Evolutionary conservation across 1,140 invertebrate species (phyloP), one percentile per base, ranked within the genome.

Genomic region (Ceratosolen solmsi): DNA sequence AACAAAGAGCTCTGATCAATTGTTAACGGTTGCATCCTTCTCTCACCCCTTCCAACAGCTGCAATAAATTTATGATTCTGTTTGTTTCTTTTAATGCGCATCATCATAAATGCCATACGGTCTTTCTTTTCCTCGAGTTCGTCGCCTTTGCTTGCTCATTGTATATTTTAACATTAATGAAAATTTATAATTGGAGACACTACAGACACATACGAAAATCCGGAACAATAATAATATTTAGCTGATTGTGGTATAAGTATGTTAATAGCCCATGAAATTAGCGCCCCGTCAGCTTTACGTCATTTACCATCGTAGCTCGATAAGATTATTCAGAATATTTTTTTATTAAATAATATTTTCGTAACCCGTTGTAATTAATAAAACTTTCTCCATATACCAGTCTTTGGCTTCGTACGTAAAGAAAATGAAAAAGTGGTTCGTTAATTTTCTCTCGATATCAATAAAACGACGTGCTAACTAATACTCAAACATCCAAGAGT

Each of bases 1-100:
- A 86, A 89, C 72, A 88, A 84, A 87, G 41, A 77, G 38, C 65
- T 73, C 56, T 25, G 65, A 17, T 82, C 49, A 82, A 77, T 82
- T 60, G n/a, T 73, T 60, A 22, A 56, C 15, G 17, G 41, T 82
- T 75, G 71, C 76, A 84, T 46, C 58, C 51, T 84, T 41, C 17
- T 70, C 30, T 72, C 60, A 27, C 38, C 51, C 5, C 49, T 51
- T 79, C 49, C 20, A n/a, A 41, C 30, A 58, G n/a, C 46, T 72
- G 41, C 54, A 75, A 46, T 38, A 41, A 17, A 30, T 60, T 20
- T 75, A 8, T 73, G 27, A 5, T 33, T 54, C 13, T 41, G 13
- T 46, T 46, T 13, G 41, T 46, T 46, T 46, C 41, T 13, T 13
- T n/a, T n/a, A n/a, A n/a, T n/a, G n/a, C n/a, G n/a, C n/a, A n/a